These are phyloP conservation scores for Pedicia rivosa DNA, from an alignment of 2,888 invertebrate species.

Conservation along the genomic window DNA sequence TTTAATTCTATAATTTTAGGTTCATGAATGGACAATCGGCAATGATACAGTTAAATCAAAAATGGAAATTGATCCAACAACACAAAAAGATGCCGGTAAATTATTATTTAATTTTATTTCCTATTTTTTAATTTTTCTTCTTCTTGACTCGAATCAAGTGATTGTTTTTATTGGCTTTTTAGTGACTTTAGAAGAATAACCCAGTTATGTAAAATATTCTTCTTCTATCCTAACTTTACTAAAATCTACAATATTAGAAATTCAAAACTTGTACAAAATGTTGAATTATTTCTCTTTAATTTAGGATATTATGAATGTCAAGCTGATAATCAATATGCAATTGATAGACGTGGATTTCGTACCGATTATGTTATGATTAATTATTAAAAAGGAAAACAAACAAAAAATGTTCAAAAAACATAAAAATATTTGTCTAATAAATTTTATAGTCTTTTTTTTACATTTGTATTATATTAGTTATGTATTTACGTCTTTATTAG, in stretches of 20 bases:
- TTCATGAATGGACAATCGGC: slow-evolving; percentile 74
- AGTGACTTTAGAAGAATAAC: too few species aligned
- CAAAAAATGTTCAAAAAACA: background rate
- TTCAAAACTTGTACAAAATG: too few species aligned
- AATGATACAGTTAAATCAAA: slow-evolving; percentile 75
- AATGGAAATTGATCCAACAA: slow-evolving; percentile 87
- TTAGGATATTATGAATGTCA: slow-evolving; percentile 69
- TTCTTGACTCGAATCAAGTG: too few species aligned
- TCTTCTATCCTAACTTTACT: too few species aligned
- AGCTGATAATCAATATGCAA: slow-evolving; percentile 83
- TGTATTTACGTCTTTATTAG: too few species aligned
- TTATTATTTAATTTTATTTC: background rate
- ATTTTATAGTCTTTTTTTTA: too few species aligned
- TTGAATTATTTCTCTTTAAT: slow-evolving; percentile 7
- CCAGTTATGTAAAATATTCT: too few species aligned
- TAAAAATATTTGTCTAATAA: too few species aligned
- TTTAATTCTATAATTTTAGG: slow-evolving; percentile 33
- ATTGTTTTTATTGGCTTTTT: slow-evolving; percentile 6
- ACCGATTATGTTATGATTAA: slow-evolving; percentile 50
- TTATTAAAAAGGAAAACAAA: slow-evolving; percentile 17
- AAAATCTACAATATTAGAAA: too few species aligned
- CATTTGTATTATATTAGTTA: too few species aligned
- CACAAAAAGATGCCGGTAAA: slow-evolving; percentile 84
- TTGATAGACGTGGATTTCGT: slow-evolving; percentile 78
- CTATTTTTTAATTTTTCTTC: too few species aligned